These are phyloP conservation scores for Drosophila emarginata DNA, from an alignment of 2,888 invertebrate species.

Conservation along the genomic window DNA sequence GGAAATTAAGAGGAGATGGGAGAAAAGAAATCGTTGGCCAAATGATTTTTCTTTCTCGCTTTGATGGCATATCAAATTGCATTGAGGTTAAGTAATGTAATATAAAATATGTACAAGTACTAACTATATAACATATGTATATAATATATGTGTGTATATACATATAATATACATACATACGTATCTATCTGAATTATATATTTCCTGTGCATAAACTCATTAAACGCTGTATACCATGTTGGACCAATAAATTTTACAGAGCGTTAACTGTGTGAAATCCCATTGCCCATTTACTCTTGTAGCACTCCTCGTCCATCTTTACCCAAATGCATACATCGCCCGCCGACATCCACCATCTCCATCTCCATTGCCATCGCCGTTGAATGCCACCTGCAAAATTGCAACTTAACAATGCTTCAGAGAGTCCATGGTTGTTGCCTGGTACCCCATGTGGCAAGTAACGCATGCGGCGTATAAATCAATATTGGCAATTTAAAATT, in stretches of 20 bases:
- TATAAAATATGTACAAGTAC: constrained; percentile 16
- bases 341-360: neutral
- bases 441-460: constrained; percentile 71
- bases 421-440: constrained; percentile 34
- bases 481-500: constrained; percentile 78
- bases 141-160: too few relatives aligned
- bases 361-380: constrained; percentile 35
- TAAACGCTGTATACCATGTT: constrained; percentile 46
- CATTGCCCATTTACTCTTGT: constrained; percentile 67
- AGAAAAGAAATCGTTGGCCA: constrained; percentile 23
- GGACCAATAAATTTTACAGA: constrained; percentile 63
- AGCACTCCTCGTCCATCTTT: constrained; percentile 34
- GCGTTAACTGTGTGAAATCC: constrained; percentile 71
- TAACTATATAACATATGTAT: constrained; percentile 3
- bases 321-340: constrained; percentile 2
- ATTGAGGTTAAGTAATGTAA: constrained; percentile 53
- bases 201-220: constrained; percentile 46
- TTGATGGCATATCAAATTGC: constrained; percentile 54
- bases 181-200: constrained; percentile 14
- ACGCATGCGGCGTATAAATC: constrained; percentile 70
- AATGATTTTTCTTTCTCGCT: constrained; percentile 35
- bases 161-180: neutral
- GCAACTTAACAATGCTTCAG: constrained; percentile 74
- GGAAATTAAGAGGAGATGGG: constrained; percentile 42
- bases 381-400: constrained; percentile 65